Evolutionary conservation across 2,113 vertebrate genomes (phyloP), one percentile per base, ranked within the genome.

Genomic region (Hemibagrus wyckioides): DNA sequence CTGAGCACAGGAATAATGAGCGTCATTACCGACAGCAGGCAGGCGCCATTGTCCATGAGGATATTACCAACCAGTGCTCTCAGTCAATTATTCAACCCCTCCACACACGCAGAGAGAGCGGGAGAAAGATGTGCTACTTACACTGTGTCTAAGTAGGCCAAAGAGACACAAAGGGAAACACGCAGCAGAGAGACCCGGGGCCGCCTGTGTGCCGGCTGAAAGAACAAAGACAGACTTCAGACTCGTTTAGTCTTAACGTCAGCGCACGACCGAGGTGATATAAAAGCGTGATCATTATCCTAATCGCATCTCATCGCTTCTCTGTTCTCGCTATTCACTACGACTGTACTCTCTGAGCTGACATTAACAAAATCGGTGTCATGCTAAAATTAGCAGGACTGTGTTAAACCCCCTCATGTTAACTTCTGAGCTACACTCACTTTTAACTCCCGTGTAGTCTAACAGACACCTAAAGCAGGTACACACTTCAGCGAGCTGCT

Each of bases 91-190:
- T 90, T 89, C 88, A 90, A 36, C 85, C 82, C 41, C 23, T 83
- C 86, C 84, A 75, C 82, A 83, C 82, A 65, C 82, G 80, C 86
- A 76, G 21, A 67, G n/a, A 65, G 44, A 84, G 88, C 87, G 80
- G 56, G 88, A 90, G 81, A 80, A 87, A 90, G 90, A 91, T 89
- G 94, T 94, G 93, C 95, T 94, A 95, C 94, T 96, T 95, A 94
- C 89, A 94, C 93, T 89, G 91, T 44, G 88, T 83, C 89, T 93
- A 95, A 95, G 93, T 96, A 95, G 94, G 94, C 94, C 95, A 95
- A 94, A 95, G 93, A 94, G 94, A 94, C 90, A 87, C 87, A 91
- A 91, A 91, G 89, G 91, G 88, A 90, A 91, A 92, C 93, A 91
- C 89, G 87, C 87, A 93, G 92, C 91, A 69, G 80, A 79, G 86